Percentiles rank a stretch among this genome's conserved stretches.
These are phyloP conservation scores for Drosophila cardini DNA, from an alignment of 1,140 invertebrate genomes.

Conservation along the genomic window DNA sequence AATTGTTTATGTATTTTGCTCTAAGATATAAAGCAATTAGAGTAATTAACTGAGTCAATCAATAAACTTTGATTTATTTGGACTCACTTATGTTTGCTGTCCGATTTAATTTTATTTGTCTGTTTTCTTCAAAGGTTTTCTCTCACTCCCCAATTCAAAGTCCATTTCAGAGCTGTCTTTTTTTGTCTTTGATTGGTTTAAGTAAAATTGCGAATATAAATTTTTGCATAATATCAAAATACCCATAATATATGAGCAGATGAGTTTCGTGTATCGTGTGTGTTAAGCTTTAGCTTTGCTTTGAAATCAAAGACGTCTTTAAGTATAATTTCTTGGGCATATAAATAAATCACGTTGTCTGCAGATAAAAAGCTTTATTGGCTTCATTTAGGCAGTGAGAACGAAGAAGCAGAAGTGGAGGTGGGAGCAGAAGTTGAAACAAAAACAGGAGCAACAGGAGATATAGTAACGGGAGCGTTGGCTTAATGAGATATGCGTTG, in stretches of 20 bases:
- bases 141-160: neutral
- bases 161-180: neutral
- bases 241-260: neutral
- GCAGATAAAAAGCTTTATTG: slow-evolving; percentile 81
- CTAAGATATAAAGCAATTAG: no score
- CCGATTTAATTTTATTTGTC: neutral
- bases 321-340: slow-evolving; percentile 63
- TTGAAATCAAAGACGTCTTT: slow-evolving; percentile 67
- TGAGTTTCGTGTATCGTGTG: neutral
- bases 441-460: slow-evolving; percentile 20
- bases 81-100: no score
- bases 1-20: no score
- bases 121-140: neutral
- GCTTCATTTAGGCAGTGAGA: slow-evolving; percentile 71
- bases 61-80: no score
- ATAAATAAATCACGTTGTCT: slow-evolving; percentile 79
- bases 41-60: no score
- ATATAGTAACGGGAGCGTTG: slow-evolving; percentile 30
- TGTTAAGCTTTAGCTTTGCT: slow-evolving; percentile 37
- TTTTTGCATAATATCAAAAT: neutral
- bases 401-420: no score
- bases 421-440: neutral
- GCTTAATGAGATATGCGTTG: slow-evolving; percentile 74
- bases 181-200: neutral
- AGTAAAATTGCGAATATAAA: neutral